Percentiles rank a stretch among this genome's conserved stretches.
These are phyloP conservation scores for Chaenodraco wilsoni DNA, from an alignment of 2,797 vertebrate species.

Conservation along the genomic window DNA sequence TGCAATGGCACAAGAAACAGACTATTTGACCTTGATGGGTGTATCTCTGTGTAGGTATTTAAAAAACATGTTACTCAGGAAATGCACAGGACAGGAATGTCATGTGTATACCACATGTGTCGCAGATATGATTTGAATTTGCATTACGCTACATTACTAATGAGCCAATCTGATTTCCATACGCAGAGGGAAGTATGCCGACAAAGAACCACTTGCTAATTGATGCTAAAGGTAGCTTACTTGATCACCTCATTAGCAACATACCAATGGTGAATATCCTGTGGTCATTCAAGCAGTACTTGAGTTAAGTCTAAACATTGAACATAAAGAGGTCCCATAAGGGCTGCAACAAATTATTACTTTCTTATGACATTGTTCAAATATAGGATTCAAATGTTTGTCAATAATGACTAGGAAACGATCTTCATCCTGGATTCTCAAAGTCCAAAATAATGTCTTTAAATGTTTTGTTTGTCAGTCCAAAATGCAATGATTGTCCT, in stretches of 20 bases:
- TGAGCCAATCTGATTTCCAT: conserved; percentile 10
- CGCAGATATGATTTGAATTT: neutral
- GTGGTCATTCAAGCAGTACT: conserved; percentile 3
- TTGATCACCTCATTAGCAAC: conserved; percentile 17
- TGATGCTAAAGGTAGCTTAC: conserved; percentile 21
- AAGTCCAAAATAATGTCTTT: too few relatives aligned
- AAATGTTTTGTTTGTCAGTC: too few relatives aligned
- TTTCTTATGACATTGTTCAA: too few relatives aligned
- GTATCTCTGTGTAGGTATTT: neutral
- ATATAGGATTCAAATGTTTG: too few relatives aligned
- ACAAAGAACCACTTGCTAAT: conserved; percentile 16
- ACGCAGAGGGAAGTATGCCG: conserved; percentile 5
- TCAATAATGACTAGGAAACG: too few relatives aligned
- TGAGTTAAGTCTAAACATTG: too few relatives aligned
- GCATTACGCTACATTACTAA: conserved; percentile 21
- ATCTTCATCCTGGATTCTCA: too few relatives aligned
- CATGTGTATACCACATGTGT: neutral
- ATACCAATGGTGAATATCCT: neutral
- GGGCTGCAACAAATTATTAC: too few relatives aligned
- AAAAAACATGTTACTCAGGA: neutral
- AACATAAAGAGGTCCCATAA: too few relatives aligned
- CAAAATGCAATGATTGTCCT: too few relatives aligned
- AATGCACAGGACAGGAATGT: neutral
- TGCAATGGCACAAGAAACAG: too few relatives aligned
- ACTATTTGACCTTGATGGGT: neutral